phyloP scores from a whole-genome alignment of 2,113 vertebrate genomes.

The Nannobrachium achirus region DNA sequence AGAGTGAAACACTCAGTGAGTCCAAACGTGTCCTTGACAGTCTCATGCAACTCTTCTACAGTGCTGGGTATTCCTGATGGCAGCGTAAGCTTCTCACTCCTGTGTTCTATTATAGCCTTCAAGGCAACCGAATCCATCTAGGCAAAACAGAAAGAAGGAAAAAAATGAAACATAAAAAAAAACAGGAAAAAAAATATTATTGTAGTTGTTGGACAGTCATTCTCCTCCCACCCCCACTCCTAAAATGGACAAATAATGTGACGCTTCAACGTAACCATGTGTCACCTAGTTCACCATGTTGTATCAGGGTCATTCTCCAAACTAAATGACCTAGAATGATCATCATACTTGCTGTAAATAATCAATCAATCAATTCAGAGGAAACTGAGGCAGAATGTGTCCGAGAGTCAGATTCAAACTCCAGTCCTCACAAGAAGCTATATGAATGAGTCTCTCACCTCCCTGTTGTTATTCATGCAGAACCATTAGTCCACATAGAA shows the following conservation, averaged over 20 bases:
- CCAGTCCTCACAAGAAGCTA: too few species aligned
- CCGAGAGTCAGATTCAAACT: too few species aligned
- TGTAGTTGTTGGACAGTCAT: background rate
- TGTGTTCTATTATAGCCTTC: too few species aligned
- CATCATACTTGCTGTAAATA: slow-evolving; percentile 12
- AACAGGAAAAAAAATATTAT: too few species aligned
- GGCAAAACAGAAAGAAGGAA: slow-evolving; percentile 4
- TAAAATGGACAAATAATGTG: slow-evolving; percentile 7
- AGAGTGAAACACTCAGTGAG: slow-evolving; percentile 16
- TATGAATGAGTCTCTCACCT: too few species aligned
- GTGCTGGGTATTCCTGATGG: slow-evolving; percentile 15
- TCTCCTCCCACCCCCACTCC: background rate
- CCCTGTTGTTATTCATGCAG: too few species aligned
- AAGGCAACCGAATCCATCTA: slow-evolving; percentile 1
- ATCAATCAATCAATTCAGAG: too few species aligned
- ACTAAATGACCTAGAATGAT: slow-evolving; percentile 1
- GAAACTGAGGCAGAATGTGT: too few species aligned
- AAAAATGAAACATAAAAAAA: too few species aligned
- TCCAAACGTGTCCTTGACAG: slow-evolving; percentile 20
- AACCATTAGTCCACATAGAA: too few species aligned
- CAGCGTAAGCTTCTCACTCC: slow-evolving; percentile 19
- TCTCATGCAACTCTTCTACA: slow-evolving; percentile 6
- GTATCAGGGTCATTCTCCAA: slow-evolving; percentile 13
- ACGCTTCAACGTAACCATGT: slow-evolving; percentile 5
- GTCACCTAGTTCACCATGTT: slow-evolving; percentile 10